These are phyloP conservation scores for Diploscapter pachys DNA, from an alignment of 1,140 invertebrate genomes.

Conservation along the genomic window DNA sequence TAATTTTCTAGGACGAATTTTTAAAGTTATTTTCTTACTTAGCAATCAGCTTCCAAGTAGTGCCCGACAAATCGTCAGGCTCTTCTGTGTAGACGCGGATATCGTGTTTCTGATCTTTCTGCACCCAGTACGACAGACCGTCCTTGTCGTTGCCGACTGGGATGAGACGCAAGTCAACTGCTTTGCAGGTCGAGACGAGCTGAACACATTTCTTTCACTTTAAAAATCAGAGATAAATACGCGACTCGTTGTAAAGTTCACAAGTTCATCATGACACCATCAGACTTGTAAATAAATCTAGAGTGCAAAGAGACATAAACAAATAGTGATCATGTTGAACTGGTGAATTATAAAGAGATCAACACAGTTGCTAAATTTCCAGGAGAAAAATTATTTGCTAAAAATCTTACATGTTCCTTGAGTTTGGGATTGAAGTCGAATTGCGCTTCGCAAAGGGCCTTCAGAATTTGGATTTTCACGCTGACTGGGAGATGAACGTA, in stretches of 20 bases:
- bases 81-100: conserved; percentile 82
- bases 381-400: not conserved
- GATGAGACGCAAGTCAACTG: conserved; percentile 75
- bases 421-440: conserved; percentile 91
- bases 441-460: conserved; percentile 84
- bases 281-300: too few species aligned
- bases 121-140: conserved; percentile 87
- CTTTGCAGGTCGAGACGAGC: conserved; percentile 70
- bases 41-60: conserved; percentile 81
- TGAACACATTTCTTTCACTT: not conserved
- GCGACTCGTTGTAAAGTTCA: not conserved
- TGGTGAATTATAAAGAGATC: too few species aligned
- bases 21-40: conserved; percentile 66
- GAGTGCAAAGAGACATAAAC: too few species aligned
- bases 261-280: too few species aligned
- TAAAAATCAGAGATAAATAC: not conserved
- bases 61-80: conserved; percentile 78
- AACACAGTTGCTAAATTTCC: too few species aligned
- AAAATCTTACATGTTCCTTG: conserved; percentile 71
- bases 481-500: conserved; percentile 83
- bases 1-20: not conserved
- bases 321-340: too few species aligned
- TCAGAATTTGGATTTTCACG: conserved; percentile 82
- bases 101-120: conserved; percentile 8
- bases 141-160: conserved; percentile 83